Conservation (phyloP, 2,888 invertebrate species). For the Polydrusus tereticollis region DNA sequence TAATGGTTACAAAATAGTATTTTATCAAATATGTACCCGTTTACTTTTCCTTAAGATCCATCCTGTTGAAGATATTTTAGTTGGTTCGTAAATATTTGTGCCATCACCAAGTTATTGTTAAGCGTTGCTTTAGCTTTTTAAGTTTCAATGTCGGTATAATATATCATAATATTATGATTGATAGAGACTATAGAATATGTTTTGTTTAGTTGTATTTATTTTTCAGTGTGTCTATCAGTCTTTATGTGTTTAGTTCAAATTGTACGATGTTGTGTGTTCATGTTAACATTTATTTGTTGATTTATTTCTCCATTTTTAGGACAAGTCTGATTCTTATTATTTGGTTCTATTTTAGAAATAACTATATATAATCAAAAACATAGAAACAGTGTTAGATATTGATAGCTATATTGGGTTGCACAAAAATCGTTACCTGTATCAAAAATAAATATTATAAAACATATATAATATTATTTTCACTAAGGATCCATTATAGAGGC, state of each 20-base stretch:
- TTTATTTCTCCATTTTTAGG: not conserved
- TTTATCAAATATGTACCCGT: too few species aligned
- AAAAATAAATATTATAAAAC: not conserved
- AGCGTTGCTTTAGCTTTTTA: too few species aligned
- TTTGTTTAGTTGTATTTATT: constrained; percentile 12
- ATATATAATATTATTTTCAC: too few species aligned
- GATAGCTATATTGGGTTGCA: constrained; percentile 32
- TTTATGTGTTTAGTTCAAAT: constrained; percentile 12
- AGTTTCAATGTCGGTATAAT: not conserved
- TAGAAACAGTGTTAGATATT: constrained; percentile 25
- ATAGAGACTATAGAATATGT: not conserved
- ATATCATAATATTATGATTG: not conserved
- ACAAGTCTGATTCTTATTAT: not conserved
- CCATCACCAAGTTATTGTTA: too few species aligned
- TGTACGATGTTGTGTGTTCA: constrained; percentile 12
- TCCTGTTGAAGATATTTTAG: too few species aligned
- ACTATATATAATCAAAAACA: constrained; percentile 1
- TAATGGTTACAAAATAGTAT: too few species aligned
- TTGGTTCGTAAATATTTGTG: too few species aligned
- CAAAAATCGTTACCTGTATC: too few species aligned
- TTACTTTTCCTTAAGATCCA: too few species aligned
- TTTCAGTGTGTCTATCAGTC: constrained; percentile 8
- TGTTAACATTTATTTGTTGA: not conserved
- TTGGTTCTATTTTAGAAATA: constrained; percentile 17
- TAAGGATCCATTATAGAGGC: too few species aligned